Evolutionary conservation across 2,888 invertebrate genomes (phyloP).

Genomic region (Chymomyza procnemis): DNA sequence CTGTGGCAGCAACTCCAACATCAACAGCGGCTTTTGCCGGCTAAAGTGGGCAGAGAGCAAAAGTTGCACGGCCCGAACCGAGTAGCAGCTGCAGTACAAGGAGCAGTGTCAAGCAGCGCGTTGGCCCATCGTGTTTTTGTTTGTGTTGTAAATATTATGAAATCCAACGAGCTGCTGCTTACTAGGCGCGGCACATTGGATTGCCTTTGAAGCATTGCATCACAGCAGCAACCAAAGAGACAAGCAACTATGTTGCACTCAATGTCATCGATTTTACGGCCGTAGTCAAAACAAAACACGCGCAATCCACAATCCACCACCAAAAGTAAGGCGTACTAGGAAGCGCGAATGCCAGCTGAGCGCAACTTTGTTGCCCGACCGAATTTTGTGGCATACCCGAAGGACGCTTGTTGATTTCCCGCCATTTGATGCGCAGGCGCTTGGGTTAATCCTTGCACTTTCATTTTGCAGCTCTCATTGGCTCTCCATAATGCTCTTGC

Average conservation of each 20-base stretch:
- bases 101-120: conserved; percentile 13
- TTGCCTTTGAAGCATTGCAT: conserved; percentile 41
- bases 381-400: conserved; percentile 51
- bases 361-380: conserved; percentile 74
- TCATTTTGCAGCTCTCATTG: conserved; percentile 56
- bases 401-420: conserved; percentile 62
- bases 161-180: conserved; percentile 28
- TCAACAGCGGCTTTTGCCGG: conserved; percentile 12
- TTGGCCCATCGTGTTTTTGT: conserved; percentile 36
- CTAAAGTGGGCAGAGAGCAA: conserved; percentile 39
- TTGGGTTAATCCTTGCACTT: conserved; percentile 67
- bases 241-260: conserved; percentile 75
- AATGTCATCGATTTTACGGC: conserved; percentile 76
- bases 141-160: conserved; percentile 56
- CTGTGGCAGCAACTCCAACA: neutral
- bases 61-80: conserved; percentile 44
- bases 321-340: conserved; percentile 29
- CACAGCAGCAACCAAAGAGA: conserved; percentile 36
- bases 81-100: conserved; percentile 9
- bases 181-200: conserved; percentile 43
- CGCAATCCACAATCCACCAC: conserved; percentile 30
- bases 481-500: conserved; percentile 22
- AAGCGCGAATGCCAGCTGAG: conserved; percentile 40
- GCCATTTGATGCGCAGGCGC: conserved; percentile 69
- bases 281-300: conserved; percentile 53